Percentiles rank a stretch among this genome's conserved stretches.
These are phyloP conservation scores for Elmis aenea DNA, from an alignment of 2,888 invertebrate genomes.

Conservation along the genomic window DNA sequence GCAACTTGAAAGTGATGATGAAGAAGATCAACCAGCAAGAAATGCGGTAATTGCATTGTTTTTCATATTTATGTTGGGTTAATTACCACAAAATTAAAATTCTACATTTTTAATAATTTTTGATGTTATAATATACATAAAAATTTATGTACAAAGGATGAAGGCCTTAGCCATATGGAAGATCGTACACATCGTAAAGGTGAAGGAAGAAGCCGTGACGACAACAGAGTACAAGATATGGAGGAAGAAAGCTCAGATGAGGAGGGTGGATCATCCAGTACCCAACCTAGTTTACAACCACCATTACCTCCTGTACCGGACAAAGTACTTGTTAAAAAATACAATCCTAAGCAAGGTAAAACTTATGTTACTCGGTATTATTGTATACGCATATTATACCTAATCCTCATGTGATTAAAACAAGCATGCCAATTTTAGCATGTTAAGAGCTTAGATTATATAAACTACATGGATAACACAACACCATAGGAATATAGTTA, in stretches of 20 bases:
- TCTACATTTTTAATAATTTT: no score
- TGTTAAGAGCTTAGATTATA: no score
- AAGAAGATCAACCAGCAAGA: constrained; percentile 40
- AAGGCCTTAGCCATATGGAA: constrained; percentile 64
- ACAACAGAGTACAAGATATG: constrained; percentile 79
- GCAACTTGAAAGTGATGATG: constrained; percentile 83
- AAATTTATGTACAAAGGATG: constrained; percentile 33
- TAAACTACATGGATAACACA: no score
- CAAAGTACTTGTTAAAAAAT: constrained; percentile 93
- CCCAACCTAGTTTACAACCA: constrained; percentile 48
- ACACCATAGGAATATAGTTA: no score
- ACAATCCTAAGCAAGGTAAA: constrained; percentile 87
- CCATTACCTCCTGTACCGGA: constrained; percentile 84
- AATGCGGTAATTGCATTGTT: constrained; percentile 3
- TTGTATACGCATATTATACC: no score
- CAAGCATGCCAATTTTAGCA: no score
- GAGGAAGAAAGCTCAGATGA: constrained; percentile 82
- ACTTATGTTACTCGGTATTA: neutral
- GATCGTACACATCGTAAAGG: constrained; percentile 53
- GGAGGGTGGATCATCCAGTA: constrained; percentile 48
- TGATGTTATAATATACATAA: neutral
- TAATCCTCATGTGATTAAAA: no score
- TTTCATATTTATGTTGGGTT: neutral
- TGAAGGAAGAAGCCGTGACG: constrained; percentile 45
- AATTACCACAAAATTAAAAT: no score